These are phyloP conservation scores for Lacerta agilis DNA, from an alignment of 2,797 vertebrate genomes.

Conservation along the genomic window DNA sequence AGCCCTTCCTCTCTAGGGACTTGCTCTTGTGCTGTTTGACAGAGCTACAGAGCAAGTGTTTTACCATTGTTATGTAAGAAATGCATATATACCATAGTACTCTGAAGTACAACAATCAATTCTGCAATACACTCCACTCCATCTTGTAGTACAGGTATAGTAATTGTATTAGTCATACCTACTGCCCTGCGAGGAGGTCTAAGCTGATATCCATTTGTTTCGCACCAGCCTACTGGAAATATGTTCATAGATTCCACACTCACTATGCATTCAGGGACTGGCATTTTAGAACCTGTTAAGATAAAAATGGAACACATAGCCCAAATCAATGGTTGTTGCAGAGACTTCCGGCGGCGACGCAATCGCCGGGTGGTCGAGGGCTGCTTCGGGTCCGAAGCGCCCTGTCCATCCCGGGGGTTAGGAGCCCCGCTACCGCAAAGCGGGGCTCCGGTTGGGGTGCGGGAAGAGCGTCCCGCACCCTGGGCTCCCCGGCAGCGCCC, in stretches of 20 bases:
- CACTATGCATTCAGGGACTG: conserved; percentile 91
- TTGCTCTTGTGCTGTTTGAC: not conserved
- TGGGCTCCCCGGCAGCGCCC: too few species aligned
- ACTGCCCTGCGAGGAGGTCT: conserved; percentile 89
- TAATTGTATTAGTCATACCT: conserved; percentile 76
- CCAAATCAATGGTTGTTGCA: not conserved
- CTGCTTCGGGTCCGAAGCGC: too few species aligned
- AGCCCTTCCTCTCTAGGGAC: not conserved
- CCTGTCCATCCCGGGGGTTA: too few species aligned
- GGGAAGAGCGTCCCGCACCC: too few species aligned
- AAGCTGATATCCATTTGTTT: conserved; percentile 95
- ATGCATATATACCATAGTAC: not conserved
- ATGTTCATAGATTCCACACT: conserved; percentile 95
- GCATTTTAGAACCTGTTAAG: conserved; percentile 88
- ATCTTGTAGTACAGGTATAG: not conserved
- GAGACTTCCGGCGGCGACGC: too few species aligned
- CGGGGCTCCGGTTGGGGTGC: too few species aligned
- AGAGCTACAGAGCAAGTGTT: not conserved
- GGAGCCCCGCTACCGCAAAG: too few species aligned
- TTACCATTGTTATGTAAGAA: not conserved
- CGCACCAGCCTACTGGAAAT: conserved; percentile 98
- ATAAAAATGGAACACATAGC: conserved; percentile 38
- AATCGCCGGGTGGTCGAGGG: too few species aligned
- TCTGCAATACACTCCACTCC: not conserved
- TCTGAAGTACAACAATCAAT: not conserved